Conservation (phyloP, 2,797 vertebrate genomes). For the Neosalanx taihuensis region DNA sequence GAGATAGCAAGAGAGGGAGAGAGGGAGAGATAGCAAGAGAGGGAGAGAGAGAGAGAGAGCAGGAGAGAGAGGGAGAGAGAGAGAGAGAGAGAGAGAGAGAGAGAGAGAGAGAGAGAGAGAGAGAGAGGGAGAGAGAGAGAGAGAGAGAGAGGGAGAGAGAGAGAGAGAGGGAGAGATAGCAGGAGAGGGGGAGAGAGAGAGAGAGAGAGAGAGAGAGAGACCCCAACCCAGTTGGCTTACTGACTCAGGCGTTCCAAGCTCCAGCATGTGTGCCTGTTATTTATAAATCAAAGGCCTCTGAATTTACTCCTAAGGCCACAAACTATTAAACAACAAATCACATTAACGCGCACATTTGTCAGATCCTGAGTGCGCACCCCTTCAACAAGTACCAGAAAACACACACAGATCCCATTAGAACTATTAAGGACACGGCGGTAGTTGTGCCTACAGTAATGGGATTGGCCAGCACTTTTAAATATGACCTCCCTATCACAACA, state of each 20-base stretch:
- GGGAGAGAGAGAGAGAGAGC: too few relatives aligned
- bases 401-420: background rate
- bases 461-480: too few relatives aligned
- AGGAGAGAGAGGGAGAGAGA: too few relatives aligned
- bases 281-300: conserved; percentile 46
- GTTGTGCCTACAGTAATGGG: too few relatives aligned
- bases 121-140: conserved; percentile 1
- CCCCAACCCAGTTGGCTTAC: conserved; percentile 49
- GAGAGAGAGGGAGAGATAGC: conserved; percentile 1
- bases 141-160: too few relatives aligned
- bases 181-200: conserved; percentile 22
- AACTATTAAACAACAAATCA: conserved; percentile 21
- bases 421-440: background rate
- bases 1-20: too few relatives aligned
- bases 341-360: conserved; percentile 8
- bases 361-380: background rate
- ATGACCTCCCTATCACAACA: too few relatives aligned
- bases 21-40: too few relatives aligned
- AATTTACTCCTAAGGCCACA: conserved; percentile 36
- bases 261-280: conserved; percentile 33
- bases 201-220: conserved; percentile 8
- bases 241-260: conserved; percentile 51
- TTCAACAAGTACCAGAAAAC: background rate
- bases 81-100: too few relatives aligned
- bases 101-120: too few relatives aligned